These are phyloP conservation scores for Pantherophis alleghaniensis DNA, from an alignment of 2,797 vertebrate species.

Conservation along the genomic window DNA sequence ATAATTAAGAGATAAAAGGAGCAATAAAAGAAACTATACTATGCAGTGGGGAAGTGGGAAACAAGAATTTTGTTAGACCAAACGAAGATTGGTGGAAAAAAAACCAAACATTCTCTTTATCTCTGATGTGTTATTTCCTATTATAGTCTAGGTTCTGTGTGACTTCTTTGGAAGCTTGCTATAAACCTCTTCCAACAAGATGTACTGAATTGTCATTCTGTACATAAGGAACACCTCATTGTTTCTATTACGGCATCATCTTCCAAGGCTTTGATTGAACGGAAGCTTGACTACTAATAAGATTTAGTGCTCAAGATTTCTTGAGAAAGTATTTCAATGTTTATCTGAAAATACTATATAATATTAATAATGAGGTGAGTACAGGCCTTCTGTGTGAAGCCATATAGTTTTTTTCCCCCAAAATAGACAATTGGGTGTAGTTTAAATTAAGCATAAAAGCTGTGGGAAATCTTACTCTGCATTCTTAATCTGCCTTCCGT, in stretches of 20 bases:
- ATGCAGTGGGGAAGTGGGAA: not conserved
- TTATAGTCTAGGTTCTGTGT: not conserved
- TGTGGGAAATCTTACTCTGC: not conserved
- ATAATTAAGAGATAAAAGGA: not conserved
- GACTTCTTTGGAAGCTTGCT: not conserved
- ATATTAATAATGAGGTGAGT: not conserved
- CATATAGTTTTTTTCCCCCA: not conserved
- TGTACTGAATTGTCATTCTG: not conserved
- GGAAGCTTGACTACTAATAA: not conserved
- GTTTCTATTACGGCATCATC: not conserved
- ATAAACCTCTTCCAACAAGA: not conserved
- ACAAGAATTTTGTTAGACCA: not conserved
- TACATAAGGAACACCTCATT: not conserved
- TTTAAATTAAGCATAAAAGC: not conserved
- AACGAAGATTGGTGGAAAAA: not conserved
- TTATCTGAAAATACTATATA: not conserved
- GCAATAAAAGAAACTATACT: not conserved
- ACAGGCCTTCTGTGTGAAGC: not conserved
- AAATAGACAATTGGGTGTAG: not conserved
- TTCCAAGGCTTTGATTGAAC: not conserved
- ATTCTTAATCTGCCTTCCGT: not conserved
- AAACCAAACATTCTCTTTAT: not conserved
- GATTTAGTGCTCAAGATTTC: not conserved
- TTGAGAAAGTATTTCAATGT: not conserved
- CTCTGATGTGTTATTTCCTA: not conserved